Base-by-base conservation (phyloP, 2,888 invertebrate species). In the Minunthozetes semirufus region DNA sequence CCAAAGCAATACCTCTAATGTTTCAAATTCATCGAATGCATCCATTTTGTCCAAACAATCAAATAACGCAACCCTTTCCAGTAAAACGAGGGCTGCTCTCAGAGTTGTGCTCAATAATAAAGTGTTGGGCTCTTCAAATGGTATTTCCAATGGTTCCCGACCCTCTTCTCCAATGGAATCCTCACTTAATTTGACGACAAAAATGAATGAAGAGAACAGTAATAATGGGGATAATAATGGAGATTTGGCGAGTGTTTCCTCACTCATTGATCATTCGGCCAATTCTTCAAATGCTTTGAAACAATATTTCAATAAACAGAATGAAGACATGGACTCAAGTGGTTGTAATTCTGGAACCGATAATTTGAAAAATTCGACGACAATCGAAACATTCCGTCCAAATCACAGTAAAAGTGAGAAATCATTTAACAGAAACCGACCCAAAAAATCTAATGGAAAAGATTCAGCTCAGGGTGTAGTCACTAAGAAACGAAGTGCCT, bases 401-500 rank as follows among this genome's bases (percentile, higher is more conserved):
- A 89, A 89, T 82, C 79, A 86, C 84, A 79, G 77, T 29, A 77
- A 76, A 56, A 74, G 46, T 38, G 77, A 77, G 11, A 72, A 63
- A 25, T 53, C 66, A 19, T 46, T 61, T n/a, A 72, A 22, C 17
- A 17, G 13, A 46, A 70, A 48, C 25, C 46, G 19, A 19, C 25
- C 25, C 46, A 70, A 48, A 75, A 63, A 75, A 13, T 29, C 19
- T 15, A 59, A 46, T 46, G 46, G 9, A 17, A 68, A 76, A n/a
- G 19, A 38, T 29, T 17, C 46, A 42, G 13, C 42, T 1, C 11
- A 8, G 4, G 46, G 38, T 15, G 25, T 48, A 13, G 56, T 56
- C 5, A 48, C 72, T 15, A 94, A 94, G 84, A 94, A 94, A 84
- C 92, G 93, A 80, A 95, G 94, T 17, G 96, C 96, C 0, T 97